Conservation (phyloP, 2,113 vertebrate species). For the Anhinga rufa region DNA sequence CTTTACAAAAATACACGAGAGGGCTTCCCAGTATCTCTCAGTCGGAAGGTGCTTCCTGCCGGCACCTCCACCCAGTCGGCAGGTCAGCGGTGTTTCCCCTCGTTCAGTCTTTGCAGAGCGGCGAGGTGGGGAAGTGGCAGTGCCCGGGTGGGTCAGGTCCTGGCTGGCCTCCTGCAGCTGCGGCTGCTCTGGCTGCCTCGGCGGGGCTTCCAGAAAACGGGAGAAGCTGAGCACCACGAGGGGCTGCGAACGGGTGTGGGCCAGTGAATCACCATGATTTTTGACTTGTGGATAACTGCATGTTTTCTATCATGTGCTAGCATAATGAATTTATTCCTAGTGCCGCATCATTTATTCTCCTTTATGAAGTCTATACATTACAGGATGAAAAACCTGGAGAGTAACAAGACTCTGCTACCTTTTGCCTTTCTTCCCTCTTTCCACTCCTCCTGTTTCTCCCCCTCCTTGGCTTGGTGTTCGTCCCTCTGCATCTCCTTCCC, state of each 20-base stretch:
- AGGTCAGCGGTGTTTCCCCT: accelerated
- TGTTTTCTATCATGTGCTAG: neutral
- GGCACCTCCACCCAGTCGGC: neutral
- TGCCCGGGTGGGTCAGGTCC: neutral
- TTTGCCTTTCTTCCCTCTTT: neutral
- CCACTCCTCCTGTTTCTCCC: neutral
- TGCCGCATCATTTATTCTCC: neutral
- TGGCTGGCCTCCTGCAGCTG: neutral
- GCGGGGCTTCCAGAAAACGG: neutral
- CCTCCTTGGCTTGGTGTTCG: neutral
- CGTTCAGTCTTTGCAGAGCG: neutral
- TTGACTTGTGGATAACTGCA: neutral
- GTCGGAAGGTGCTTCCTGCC: neutral
- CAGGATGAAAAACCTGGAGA: neutral
- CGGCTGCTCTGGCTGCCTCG: neutral
- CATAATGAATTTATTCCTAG: neutral
- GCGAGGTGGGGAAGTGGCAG: neutral
- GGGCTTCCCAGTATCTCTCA: neutral
- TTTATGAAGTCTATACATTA: neutral
- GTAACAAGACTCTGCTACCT: neutral
- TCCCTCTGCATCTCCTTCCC: neutral
- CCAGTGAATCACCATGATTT: neutral
- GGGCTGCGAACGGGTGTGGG: neutral
- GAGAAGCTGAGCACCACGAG: neutral
- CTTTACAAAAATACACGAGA: neutral